Percentiles rank a stretch among this genome's conserved stretches.
These are phyloP conservation scores for Hippocampus comes DNA, from an alignment of 2,113 vertebrate genomes.

Conservation along the genomic window DNA sequence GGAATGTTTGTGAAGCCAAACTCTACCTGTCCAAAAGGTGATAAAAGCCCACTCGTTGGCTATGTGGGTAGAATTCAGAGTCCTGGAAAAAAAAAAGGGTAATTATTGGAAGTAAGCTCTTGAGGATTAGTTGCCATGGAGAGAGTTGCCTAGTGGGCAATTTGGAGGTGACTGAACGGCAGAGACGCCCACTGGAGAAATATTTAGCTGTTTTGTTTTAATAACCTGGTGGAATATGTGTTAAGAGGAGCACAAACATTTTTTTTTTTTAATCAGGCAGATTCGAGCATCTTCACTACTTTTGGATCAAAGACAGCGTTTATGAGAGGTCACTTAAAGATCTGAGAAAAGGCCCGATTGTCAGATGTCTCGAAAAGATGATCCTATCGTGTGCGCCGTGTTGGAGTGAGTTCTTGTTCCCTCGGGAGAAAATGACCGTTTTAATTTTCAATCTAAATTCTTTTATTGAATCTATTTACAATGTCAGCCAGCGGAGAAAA, in stretches of 20 bases:
- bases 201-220: background rate
- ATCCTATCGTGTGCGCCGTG: too few species aligned
- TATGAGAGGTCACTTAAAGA: too few species aligned
- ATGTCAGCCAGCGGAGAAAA: constrained; percentile 1
- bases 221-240: background rate
- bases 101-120: background rate
- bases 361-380: too few species aligned
- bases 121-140: background rate
- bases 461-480: constrained; percentile 60
- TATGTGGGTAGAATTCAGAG: background rate
- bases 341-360: too few species aligned
- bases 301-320: too few species aligned
- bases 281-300: too few species aligned
- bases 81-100: background rate
- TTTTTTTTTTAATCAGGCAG: too few species aligned
- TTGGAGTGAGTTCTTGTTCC: background rate
- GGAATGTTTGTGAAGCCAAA: background rate
- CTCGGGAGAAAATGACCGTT: background rate
- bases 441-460: background rate
- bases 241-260: too few species aligned
- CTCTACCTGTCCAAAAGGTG: background rate
- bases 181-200: background rate
- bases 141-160: background rate
- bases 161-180: background rate
- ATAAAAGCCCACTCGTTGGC: background rate